Conservation (phyloP, 2,797 vertebrate species). For the Coreius guichenoti region DNA sequence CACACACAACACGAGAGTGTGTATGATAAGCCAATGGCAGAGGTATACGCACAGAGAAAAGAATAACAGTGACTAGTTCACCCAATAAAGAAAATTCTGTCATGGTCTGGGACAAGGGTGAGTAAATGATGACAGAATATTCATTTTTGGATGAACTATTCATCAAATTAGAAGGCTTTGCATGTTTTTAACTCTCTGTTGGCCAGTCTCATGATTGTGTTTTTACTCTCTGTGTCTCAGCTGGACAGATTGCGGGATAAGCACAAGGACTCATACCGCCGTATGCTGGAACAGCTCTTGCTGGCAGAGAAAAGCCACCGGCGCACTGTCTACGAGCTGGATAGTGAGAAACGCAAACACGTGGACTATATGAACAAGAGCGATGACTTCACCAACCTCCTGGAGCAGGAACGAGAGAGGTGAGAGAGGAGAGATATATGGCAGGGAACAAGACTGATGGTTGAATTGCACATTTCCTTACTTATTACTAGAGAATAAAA, state of each 20-base stretch:
- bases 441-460: background rate
- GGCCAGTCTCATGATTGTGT: background rate
- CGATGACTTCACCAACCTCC: conserved; percentile 97
- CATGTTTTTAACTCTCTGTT: background rate
- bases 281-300: conserved; percentile 96
- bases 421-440: conserved; percentile 66
- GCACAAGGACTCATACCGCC: conserved; percentile 92
- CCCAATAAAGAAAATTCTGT: background rate
- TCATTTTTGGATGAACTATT: background rate
- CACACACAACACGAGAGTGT: conserved; percentile 82
- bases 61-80: background rate
- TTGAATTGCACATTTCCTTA: background rate
- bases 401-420: conserved; percentile 98
- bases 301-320: conserved; percentile 95
- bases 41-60: conserved; percentile 76
- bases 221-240: conserved; percentile 69
- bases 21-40: conserved; percentile 91
- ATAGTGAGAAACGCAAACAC: conserved; percentile 94
- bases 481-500: background rate
- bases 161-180: background rate
- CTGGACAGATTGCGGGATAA: conserved; percentile 95
- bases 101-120: background rate
- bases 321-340: conserved; percentile 91
- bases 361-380: conserved; percentile 99
- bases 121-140: background rate